phyloP scores from a whole-genome alignment of 2,888 invertebrate species.

The Euplexia lucipara region DNA sequence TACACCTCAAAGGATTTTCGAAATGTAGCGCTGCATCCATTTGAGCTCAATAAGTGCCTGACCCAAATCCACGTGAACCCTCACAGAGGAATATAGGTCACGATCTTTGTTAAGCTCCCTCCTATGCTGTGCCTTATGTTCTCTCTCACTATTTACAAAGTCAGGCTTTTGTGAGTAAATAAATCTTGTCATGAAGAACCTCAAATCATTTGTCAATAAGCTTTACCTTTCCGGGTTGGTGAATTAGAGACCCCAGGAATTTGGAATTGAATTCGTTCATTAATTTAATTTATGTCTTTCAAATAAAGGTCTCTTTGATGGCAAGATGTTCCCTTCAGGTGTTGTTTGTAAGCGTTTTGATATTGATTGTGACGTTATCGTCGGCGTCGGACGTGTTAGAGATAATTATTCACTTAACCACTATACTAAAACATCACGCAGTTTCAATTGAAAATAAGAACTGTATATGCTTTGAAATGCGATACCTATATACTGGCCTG shows the following conservation, averaged over 20 bases:
- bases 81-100: slow-evolving; percentile 72
- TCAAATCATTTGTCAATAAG: slow-evolving; percentile 39
- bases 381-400: too few relatives aligned
- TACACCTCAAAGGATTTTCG: slow-evolving; percentile 51
- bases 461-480: too few relatives aligned
- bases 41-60: slow-evolving; percentile 58
- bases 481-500: too few relatives aligned
- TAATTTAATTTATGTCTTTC: slow-evolving; percentile 46
- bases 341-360: background rate
- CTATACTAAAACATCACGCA: too few relatives aligned
- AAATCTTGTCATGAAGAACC: slow-evolving; percentile 18
- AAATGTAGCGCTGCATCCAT: slow-evolving; percentile 49
- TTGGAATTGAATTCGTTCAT: slow-evolving; percentile 16
- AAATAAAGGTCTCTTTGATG: slow-evolving; percentile 51
- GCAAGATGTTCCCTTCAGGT: slow-evolving; percentile 22
- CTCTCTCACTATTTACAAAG: slow-evolving; percentile 23
- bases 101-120: slow-evolving; percentile 55
- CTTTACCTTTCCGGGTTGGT: slow-evolving; percentile 17
- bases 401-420: too few relatives aligned
- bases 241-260: slow-evolving; percentile 22
- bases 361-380: too few relatives aligned
- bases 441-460: too few relatives aligned
- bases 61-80: slow-evolving; percentile 62
- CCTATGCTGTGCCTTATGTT: slow-evolving; percentile 48
- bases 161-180: slow-evolving; percentile 38